Evolutionary conservation across 2,888 invertebrate genomes (phyloP), one percentile per base, ranked within the genome.

Genomic region (Cylindroiulus punctatus): DNA sequence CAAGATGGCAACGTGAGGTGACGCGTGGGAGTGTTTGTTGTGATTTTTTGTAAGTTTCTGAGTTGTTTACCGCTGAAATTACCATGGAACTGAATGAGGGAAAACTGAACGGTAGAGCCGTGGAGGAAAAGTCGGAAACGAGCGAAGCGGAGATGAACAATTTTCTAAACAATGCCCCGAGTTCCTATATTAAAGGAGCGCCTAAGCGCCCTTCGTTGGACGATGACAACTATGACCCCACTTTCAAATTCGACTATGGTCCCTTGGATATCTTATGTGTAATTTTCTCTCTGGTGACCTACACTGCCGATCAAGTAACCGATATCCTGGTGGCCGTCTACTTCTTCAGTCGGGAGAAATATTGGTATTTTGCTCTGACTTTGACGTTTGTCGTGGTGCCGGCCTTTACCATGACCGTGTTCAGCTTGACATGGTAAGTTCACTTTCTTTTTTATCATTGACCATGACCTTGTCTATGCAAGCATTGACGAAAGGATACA

Each of bases 401-500:
- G 84, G 95, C 95, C 0, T 92, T 95, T 88, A 93, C 95, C 42
- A 95, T 94, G 90, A 95, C 95, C 17, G 93, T 93, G 17, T 93
- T 96, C 86, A 95, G 95, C 85, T 92, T 94, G 88, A 91, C 94
- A 90, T 95, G 96, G 95, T 90, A 87, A 87, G 86, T 81, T 30
- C 14, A 14, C 12, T 44, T 12, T 8, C 14, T 44, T 44, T 12
- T 8, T 8, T 8, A 44, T 12, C 44, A 44, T 36, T 36, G 36
- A 44, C 44, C 14, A 44, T 12, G 8, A 44, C 1, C 44, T 4
- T 40, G 40, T 40, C 4, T 8, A 40, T 7, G 8, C 40, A 44
- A 8, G 44, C 44, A 12, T 44, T 44, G 36, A 36, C 36, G 36
- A 36, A 36, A 36, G 36, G 36, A 7, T 7, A 36, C 2, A 36